A percentile compares a stretch with the other conserved stretches of the same genome.
These are phyloP conservation scores for Lethenteron reissneri DNA, from an alignment of 2,113 vertebrate species.

Conservation along the genomic window DNA sequence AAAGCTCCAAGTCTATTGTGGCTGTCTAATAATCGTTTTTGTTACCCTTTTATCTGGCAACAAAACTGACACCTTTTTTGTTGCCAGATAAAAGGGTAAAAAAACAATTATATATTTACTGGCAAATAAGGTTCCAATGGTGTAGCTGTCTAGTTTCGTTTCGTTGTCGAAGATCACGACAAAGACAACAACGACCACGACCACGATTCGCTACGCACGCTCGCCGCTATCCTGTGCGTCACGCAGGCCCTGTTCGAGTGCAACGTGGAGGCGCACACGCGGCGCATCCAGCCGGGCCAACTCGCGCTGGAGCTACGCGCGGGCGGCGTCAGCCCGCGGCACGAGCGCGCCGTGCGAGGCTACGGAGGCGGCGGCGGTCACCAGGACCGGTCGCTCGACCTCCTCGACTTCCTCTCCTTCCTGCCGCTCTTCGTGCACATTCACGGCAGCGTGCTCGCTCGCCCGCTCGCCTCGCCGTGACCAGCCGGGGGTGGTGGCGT, in stretches of 20 bases:
- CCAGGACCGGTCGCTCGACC: slow-evolving; percentile 17
- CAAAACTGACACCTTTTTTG: no score
- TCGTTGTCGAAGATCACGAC: no score
- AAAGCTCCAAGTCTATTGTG: no score
- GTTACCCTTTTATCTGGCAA: no score
- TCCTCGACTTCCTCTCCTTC: slow-evolving; percentile 27
- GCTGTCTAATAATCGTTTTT: no score
- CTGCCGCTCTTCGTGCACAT: slow-evolving; percentile 27
- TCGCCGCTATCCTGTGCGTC: neutral
- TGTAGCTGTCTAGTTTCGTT: no score
- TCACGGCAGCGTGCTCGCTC: slow-evolving; percentile 23
- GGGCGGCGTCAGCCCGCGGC: slow-evolving; percentile 19
- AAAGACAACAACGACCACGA: no score
- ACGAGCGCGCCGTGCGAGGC: slow-evolving; percentile 14
- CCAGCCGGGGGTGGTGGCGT: no score
- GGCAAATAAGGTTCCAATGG: no score
- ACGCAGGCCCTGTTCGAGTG: slow-evolving; percentile 28
- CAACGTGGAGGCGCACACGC: slow-evolving; percentile 18
- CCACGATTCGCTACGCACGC: no score
- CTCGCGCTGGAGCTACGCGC: slow-evolving; percentile 26
- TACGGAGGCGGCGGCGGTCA: slow-evolving; percentile 12
- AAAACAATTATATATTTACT: no score
- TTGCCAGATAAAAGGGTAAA: no score
- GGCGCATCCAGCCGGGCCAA: slow-evolving; percentile 22
- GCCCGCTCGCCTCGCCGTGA: slow-evolving; percentile 12